Evolutionary conservation across 2,888 invertebrate species (phyloP), one percentile per base, ranked within the genome.

Genomic region (Polydrusus pterygomalis): DNA sequence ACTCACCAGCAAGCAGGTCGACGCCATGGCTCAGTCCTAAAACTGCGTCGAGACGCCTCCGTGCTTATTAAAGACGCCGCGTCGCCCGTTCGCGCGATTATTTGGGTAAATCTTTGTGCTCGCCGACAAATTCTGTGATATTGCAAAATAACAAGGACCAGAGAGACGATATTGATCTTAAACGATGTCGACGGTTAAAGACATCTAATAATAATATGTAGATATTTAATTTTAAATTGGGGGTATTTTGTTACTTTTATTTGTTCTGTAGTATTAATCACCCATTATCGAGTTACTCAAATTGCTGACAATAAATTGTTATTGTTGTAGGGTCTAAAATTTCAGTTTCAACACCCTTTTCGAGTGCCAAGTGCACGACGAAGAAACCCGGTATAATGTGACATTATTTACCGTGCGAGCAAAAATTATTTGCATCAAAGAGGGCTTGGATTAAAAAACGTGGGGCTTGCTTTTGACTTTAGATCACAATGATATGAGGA

Each of bases 11-110:
- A 68, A 45, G 25, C 71, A 71, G 64, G 64, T 49, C 79, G 74
- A 64, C 38, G 67, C 69, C 63, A 49, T 65, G 73, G 40, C 51
- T 79, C 79, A 80, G 81, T 81, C 77, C 74, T 76, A 47, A 72
- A 58, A 63, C 62, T 38, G 77, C 80, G 80, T 77, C 80, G 81
- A 76, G 81, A 73, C 81, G 79, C 76, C 65, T 76, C 63, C 74
- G 72, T 78, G 51, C 38, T 51, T 58, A 75, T 76, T 72, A 65
- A 73, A 77, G 67, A 77, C 68, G 78, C 56, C 75, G 67, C 58
- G 74, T 72, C 65, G 77, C 72, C 20, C 25, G 49, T 45, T 58
- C 43, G 18, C 56, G 69, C 58, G 64, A 64, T 64, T 64, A 64
- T 64, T 64, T 64, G 47, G 47, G 11, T 47, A 47, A 64, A 64